Base-by-base conservation (phyloP, 2,888 invertebrate genomes). In the Caenorhabditis sp. region DNA sequence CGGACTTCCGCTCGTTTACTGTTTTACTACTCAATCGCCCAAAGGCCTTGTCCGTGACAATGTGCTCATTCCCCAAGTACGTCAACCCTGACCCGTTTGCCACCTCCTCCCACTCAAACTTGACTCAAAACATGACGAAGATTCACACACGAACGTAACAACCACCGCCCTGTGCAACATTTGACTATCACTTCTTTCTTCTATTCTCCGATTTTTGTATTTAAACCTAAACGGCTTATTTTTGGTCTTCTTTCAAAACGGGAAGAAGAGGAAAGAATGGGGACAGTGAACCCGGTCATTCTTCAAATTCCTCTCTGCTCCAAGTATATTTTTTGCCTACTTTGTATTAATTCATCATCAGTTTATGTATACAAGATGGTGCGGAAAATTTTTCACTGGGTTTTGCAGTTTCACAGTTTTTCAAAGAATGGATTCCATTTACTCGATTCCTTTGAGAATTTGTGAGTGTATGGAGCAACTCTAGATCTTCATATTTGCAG, bases 221-320 rank as follows among this genome's bases (percentile, higher is more conserved):
- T 68, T 68, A 68, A 68, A 68, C 68, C 68, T 68, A 54, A 68
- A 68, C 68, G 38, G 68, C 51, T 68, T 68, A 68, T 68, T 68
- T 54, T 35, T 54, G 16, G 26, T 44, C 22, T 7, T 54, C 24
- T 44, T 28, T 8, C 14, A 24, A 41, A 59, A n/a, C 2, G 26
- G 14, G 26, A 54, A 24, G 26, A 24, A 44, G 41, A 61, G 44
- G 44, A 44, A 44, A 26, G 3, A 54, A n/a, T n/a, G 61, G 14
- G 61, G 38, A 68, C 38, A 5, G 49, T 38, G 24, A 66, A 49
- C 49, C 66, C 41, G 26, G 44, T 41, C 54, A 68, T 68, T 68
- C 68, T 68, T 68, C 54, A 54, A 54, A 68, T 68, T 68, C 54
- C 54, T 68, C 41, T n/a, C 35, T 68, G 28, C 49, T 47, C 49